phyloP scores from a whole-genome alignment of 2,888 invertebrate genomes.

The Rhodophaea formosa region DNA sequence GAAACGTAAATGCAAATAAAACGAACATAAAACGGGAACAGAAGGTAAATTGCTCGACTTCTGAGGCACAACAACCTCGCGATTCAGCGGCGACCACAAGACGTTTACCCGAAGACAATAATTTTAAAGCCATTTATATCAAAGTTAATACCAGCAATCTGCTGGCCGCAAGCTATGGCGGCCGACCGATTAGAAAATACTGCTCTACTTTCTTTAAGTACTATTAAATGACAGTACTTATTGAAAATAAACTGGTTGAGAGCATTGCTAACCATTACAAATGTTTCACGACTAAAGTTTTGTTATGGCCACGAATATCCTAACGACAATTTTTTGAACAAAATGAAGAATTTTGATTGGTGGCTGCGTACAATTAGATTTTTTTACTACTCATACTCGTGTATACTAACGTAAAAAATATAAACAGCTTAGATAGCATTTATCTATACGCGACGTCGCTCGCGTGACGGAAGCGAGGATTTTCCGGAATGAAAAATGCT shows the following conservation, averaged over 20 bases:
- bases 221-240: slow-evolving; percentile 9
- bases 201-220: slow-evolving; percentile 9
- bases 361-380: not conserved
- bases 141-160: slow-evolving; percentile 24
- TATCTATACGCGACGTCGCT: no score
- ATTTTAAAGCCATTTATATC: slow-evolving; percentile 18
- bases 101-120: slow-evolving; percentile 19
- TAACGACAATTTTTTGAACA: no score
- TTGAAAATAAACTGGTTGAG: slow-evolving; percentile 19
- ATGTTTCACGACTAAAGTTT: no score
- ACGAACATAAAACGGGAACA: not conserved
- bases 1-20: not conserved
- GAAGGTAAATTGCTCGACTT: slow-evolving; percentile 9
- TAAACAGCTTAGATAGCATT: no score
- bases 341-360: no score
- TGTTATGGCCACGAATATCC: no score
- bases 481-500: no score
- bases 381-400: no score
- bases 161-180: not conserved
- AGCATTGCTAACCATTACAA: slow-evolving; percentile 12
- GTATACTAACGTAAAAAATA: no score
- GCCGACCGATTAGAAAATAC: slow-evolving; percentile 1
- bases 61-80: slow-evolving; percentile 4
- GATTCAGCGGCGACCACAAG: slow-evolving; percentile 7
- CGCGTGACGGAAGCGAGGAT: no score